Conservation (phyloP, 2,113 vertebrate genomes). For the Chionomys nivalis region DNA sequence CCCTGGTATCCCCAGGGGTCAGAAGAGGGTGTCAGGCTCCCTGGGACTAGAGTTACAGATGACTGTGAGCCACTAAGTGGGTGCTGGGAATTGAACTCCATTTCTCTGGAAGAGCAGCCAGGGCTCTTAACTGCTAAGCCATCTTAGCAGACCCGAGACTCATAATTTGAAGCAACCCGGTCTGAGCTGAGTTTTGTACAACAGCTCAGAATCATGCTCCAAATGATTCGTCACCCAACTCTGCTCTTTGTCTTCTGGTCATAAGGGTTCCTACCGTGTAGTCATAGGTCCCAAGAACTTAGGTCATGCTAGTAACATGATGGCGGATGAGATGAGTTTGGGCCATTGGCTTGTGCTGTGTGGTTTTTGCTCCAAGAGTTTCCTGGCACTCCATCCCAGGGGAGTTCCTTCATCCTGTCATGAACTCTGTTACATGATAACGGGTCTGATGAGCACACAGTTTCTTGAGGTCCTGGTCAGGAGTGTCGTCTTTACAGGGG, state of each 20-base stretch:
- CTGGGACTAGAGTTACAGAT: background rate
- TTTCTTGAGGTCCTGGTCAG: background rate
- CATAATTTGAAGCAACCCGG: background rate
- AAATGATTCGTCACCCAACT: background rate
- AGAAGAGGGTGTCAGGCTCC: background rate
- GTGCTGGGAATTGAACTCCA: background rate
- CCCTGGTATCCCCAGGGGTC: background rate
- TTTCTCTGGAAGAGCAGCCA: background rate
- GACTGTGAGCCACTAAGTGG: background rate
- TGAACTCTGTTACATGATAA: background rate
- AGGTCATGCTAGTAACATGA: fast-evolving
- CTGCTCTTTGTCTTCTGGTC: background rate
- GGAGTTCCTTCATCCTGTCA: background rate
- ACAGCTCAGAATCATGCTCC: fast-evolving
- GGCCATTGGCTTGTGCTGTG: background rate
- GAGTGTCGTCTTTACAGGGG: background rate
- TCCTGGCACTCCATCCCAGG: background rate
- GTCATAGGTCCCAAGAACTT: background rate
- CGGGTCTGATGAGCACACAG: background rate
- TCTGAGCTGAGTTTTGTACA: background rate
- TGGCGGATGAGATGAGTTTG: background rate
- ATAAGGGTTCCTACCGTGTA: fast-evolving
- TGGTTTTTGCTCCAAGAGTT: no score
- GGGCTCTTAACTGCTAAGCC: background rate
- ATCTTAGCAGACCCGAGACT: background rate